Percentiles rank a stretch among this genome's conserved stretches.
phyloP scores from a whole-genome alignment of 2,797 vertebrate genomes.

The Fistularia commersonii region DNA sequence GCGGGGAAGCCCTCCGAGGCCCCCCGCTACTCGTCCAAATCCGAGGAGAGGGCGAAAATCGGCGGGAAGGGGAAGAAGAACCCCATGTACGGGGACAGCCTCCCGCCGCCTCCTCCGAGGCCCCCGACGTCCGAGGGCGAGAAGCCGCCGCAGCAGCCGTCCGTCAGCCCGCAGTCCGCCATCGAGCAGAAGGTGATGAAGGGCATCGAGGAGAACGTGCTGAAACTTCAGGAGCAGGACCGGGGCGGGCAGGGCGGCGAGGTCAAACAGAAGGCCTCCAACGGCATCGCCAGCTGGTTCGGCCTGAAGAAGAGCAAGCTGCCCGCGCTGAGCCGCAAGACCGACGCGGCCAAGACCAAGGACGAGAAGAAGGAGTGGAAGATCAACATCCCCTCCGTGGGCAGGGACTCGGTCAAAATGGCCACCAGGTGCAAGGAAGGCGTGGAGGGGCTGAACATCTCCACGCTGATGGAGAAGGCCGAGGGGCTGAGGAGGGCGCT shows the following conservation, averaged over 20 bases:
- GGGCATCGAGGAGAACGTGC: constrained; percentile 93
- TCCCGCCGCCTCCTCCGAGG: constrained; percentile 68
- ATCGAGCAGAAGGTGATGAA: constrained; percentile 99
- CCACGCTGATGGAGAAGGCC: constrained; percentile 94
- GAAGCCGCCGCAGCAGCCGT: constrained; percentile 47
- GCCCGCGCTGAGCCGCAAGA: constrained; percentile 86
- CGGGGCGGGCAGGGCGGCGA: constrained; percentile 70
- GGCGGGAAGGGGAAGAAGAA: constrained; percentile 76
- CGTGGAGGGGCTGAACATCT: constrained; percentile 92
- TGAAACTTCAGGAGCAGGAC: constrained; percentile 90
- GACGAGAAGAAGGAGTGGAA: constrained; percentile 82
- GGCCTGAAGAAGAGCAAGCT: constrained; percentile 93
- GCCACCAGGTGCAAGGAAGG: constrained; percentile 82
- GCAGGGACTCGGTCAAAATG: constrained; percentile 79
- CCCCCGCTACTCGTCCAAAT: constrained; percentile 75
- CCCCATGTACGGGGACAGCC: constrained; percentile 65
- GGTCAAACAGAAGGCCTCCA: constrained; percentile 86
- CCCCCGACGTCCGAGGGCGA: constrained; percentile 50
- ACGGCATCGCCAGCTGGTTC: constrained; percentile 95
- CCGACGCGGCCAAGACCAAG: constrained; percentile 78
- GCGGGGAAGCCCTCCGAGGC: constrained; percentile 58
- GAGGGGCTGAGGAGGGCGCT: constrained; percentile 90
- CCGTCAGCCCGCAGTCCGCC: constrained; percentile 77
- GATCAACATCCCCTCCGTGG: constrained; percentile 79
- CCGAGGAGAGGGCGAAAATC: constrained; percentile 77